Conservation (phyloP, 2,888 invertebrate species). For the Agriopis aurantiaria region DNA sequence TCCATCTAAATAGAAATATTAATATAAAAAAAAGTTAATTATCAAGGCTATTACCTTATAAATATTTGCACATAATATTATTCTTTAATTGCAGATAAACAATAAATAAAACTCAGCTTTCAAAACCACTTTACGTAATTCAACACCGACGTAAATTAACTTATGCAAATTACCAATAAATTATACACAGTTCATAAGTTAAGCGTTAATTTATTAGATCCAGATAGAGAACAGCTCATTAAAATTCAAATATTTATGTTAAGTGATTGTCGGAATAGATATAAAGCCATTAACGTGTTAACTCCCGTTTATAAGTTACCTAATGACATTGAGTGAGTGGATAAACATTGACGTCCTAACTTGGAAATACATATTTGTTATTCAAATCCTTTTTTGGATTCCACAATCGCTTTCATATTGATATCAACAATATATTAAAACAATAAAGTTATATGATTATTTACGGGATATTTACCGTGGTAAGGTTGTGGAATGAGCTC, state of each 20-base stretch:
- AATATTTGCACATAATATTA: neutral
- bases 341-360: neutral
- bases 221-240: conserved; percentile 17
- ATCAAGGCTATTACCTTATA: neutral
- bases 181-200: conserved; percentile 17
- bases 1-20: too few species aligned
- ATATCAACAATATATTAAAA: too few species aligned
- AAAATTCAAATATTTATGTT: conserved; percentile 22
- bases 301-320: conserved; percentile 18
- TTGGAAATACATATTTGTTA: too few species aligned
- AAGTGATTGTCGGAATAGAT: conserved; percentile 20
- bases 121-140: conserved; percentile 29
- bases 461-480: too few species aligned
- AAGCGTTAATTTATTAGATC: conserved; percentile 13
- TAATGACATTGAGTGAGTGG: conserved; percentile 8
- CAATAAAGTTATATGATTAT: too few species aligned
- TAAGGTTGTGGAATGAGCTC: too few species aligned
- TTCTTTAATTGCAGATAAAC: neutral
- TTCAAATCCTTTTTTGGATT: too few species aligned
- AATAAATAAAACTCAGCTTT: conserved; percentile 13
- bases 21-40: too few species aligned
- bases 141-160: conserved; percentile 7
- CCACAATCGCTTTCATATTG: too few species aligned
- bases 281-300: conserved; percentile 13
- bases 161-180: conserved; percentile 20